Conservation (phyloP, 2,113 vertebrate species). For the Anarhynchus alexandrinus region DNA sequence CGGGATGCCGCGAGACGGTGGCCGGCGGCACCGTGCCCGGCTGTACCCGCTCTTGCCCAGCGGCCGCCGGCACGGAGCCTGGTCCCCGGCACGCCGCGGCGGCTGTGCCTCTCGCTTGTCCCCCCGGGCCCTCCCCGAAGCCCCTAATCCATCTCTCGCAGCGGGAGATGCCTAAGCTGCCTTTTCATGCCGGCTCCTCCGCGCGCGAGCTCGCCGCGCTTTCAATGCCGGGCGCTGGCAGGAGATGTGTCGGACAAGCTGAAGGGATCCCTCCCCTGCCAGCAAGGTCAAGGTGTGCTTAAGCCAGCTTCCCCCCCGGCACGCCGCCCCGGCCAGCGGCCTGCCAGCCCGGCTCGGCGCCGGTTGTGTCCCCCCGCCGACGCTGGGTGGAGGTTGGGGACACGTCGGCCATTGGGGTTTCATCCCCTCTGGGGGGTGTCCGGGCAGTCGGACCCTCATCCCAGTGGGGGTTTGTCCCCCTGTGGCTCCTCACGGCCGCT, state of each 20-base stretch:
- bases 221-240: constrained; percentile 73
- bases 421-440: accelerated
- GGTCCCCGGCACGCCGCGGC: background rate
- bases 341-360: background rate
- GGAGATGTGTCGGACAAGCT: constrained; percentile 75
- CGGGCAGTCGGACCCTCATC: background rate
- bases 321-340: background rate
- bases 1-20: accelerated
- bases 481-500: too few species aligned
- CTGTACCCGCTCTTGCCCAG: background rate
- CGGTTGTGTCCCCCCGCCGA: accelerated
- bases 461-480: too few species aligned
- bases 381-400: accelerated
- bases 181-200: constrained; percentile 71
- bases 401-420: accelerated
- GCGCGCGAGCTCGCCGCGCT: constrained; percentile 47
- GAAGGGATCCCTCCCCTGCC: constrained; percentile 60
- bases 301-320: background rate
- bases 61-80: background rate
- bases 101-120: background rate
- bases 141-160: constrained; percentile 77
- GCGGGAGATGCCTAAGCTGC: constrained; percentile 78
- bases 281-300: constrained; percentile 70
- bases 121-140: constrained; percentile 54
- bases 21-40: accelerated